A percentile compares a stretch with the other conserved stretches of the same genome.
Conservation (phyloP, 2,797 vertebrate species). For the Sebastes vulpes region DNA sequence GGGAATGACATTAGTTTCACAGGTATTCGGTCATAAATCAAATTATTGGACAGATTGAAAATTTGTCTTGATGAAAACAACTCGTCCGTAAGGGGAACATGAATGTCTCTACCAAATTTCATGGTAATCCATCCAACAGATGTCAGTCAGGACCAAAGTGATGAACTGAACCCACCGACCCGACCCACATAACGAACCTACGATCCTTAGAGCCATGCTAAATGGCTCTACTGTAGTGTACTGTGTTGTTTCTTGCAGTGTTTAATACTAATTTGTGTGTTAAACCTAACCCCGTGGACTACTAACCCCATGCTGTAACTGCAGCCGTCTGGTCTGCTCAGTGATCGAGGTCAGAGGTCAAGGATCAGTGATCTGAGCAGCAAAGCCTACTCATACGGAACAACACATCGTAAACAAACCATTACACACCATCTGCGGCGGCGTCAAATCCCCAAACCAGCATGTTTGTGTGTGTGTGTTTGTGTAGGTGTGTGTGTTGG, state of each 20-base stretch:
- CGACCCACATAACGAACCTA: neutral
- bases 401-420: slow-evolving; percentile 81
- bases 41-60: neutral
- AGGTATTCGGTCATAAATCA: neutral
- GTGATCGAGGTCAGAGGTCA: slow-evolving; percentile 61
- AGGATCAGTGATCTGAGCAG: slow-evolving; percentile 66
- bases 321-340: slow-evolving; percentile 46
- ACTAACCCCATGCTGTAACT: slow-evolving; percentile 6
- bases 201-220: neutral
- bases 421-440: slow-evolving; percentile 76
- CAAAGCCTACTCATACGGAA: slow-evolving; percentile 71
- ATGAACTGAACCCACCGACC: neutral
- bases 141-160: neutral
- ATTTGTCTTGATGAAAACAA: neutral
- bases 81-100: neutral
- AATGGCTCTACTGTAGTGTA: neutral
- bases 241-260: neutral
- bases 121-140: neutral
- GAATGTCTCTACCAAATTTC: neutral
- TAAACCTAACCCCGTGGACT: slow-evolving; percentile 14
- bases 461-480: slow-evolving; percentile 9
- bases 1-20: neutral
- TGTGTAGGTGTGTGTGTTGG: slow-evolving; percentile 49
- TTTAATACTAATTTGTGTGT: neutral
- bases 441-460: slow-evolving; percentile 61